Evolutionary conservation across 1,140 invertebrate genomes (phyloP), one percentile per base, ranked within the genome.

Genomic region (Drosophila kanapiae): DNA sequence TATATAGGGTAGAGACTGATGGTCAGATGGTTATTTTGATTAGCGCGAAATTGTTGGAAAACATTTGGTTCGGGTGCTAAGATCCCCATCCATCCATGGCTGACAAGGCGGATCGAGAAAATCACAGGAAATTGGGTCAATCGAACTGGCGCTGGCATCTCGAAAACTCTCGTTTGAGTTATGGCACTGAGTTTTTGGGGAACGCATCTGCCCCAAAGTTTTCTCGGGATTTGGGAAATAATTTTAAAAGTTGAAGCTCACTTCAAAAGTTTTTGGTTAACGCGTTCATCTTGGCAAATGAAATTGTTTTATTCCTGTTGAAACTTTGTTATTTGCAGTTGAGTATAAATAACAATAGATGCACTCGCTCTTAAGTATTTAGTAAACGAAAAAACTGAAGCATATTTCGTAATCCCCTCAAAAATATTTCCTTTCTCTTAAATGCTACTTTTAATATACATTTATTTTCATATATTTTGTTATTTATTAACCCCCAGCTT

Each of bases 21-120:
- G 60, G 45, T 64, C 71, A 51, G 56, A 64, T 27, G 53, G 70
- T 62, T 75, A 71, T 69, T 88, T 84, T 78, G 80, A 90, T 88
- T 63, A 69, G 62, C 83, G 68, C 57, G 16, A 56, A 86, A 86
- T 80, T 78, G 61, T 27, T 51, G 58, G 18, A 38, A 60, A 68
- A 40, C 43, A 31, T 59, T 78, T 47, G 72, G 72, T 1, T 23
- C 23, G 18, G 40, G 40, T 62, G 31, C 38, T 38, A 40, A 40
- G 51, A 61, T 61, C 78, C 45, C 75, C 43, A 63, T 62, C 40
- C 51, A 23, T 11, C 13, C 31, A 9, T 10, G 16, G 47, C 63
- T 48, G 49, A 77, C 75, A 77, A 40, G 45, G 45, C 51, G 35
- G 14, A 53, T 45, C 31, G 37, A 13, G 37, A 7, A 37, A 23